Evolutionary conservation across 92 coral and sea anemone species (phyloP), one percentile per base, ranked within the genome.

Genomic region (Zoanthus solanderi): DNA sequence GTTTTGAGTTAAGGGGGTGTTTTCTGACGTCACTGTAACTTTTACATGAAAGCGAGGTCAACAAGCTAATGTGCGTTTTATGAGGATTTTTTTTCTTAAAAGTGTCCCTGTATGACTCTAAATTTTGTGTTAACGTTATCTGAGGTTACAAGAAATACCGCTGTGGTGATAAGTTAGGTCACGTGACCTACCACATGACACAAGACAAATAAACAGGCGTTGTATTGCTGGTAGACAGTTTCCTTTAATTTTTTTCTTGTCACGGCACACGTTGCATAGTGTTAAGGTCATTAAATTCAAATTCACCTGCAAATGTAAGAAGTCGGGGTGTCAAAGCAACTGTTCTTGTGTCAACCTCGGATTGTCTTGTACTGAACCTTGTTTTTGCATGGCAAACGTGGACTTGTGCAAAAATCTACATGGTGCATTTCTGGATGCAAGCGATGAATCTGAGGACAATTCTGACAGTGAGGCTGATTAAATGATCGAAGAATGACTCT

Each of bases 361-460:
- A 13, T 53, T 88, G 48, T 83, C 91, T 32, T 88, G 91, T 72
- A 72, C 91, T 17, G 91, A 67, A 58, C 73, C 91, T 32, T 83
- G 91, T 53, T 83, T 44, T 34, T 88, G 87, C 89, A 88, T 87
- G 90, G 90, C 78, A 88, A 54, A 81, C 76, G 60, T 32, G 44
- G 88, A 83, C 85, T n/a, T 89, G 79, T 90, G 92, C 92, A 86
- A 83, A 71, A 75, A 86, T 53, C 89, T 83, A 37, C 89, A 86
- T 77, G 89, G 89, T 34, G 89, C 75, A 30, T 16, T 73, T 12
- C 57, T 87, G 63, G 79, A 85, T 11, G 63, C 56, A n/a, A n/a
- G n/a, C n/a, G n/a, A n/a, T n/a, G n/a, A n/a, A n/a, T n/a, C n/a
- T n/a, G n/a, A n/a, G n/a, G n/a, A n/a, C n/a, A n/a, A n/a, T n/a